Base-by-base conservation (phyloP, 2,113 vertebrate species). In the Microtus pennsylvanicus region DNA sequence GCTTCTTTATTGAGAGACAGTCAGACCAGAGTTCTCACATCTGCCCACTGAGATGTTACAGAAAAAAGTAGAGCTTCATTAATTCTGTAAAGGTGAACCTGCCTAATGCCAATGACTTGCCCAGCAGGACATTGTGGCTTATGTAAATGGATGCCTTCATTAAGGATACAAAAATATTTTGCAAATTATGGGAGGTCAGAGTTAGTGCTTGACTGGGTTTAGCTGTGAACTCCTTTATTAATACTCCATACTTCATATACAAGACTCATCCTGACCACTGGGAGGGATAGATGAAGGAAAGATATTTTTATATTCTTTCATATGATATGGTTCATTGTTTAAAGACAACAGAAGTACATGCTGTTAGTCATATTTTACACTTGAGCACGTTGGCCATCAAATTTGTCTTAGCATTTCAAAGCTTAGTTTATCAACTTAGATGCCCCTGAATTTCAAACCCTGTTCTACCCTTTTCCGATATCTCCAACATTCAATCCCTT, bases 91-190 rank as follows among this genome's bases (percentile, higher is more conserved):
- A 97, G 96, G 95, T 94, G 95, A 98, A 97, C 81, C 81, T 97
- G 92, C 94, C 92, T 47, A 72, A 28, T 85, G 91, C 89, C 80
- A 95, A 47, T 52, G 93, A 47, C 95, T 92, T 38, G 1, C 96
- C 87, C 97, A 95, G 97, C 92, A 78, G 95, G 97, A 47, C 24
- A 30, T n/a, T 7, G 50, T 47, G 87, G 92, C 96, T 96, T 97
- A 97, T 97, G 97, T 89, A 97, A 98, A 97, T 97, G 86, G 90
- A 94, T 67, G 76, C 90, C 93, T 96, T 98, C 96, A 96, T 98
- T 97, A 98, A 96, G 63, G 89, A 94, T 67, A 97, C 94, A 92
- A 96, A 96, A 95, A 96, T 96, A 95, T 97, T 97, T 97, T 96
- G 86, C 90, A 96, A 87, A 97, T 97, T 94, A 97, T 87, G 77